Evolutionary conservation across 2,888 invertebrate species (phyloP).

Genomic region (Drosophila picticornis): DNA sequence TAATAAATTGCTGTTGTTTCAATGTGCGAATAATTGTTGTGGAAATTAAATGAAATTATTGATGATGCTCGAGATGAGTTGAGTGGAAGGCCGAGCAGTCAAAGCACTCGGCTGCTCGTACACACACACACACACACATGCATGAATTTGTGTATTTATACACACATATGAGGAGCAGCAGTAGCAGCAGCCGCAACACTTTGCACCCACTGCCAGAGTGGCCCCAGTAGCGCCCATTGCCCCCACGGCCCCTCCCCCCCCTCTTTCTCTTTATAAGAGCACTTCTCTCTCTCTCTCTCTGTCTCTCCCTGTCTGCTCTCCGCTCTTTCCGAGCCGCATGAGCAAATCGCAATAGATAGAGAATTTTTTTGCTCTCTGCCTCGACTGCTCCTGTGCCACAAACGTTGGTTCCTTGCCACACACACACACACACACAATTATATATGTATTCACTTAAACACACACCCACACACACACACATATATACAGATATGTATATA

Average conservation of each 20-base stretch:
- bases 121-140: constrained; percentile 8
- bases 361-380: constrained; percentile 75
- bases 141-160: constrained; percentile 5
- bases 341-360: constrained; percentile 84
- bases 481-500: background rate
- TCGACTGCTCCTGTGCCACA: constrained; percentile 58
- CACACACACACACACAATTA: constrained; percentile 23
- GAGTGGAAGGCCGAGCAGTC: constrained; percentile 3
- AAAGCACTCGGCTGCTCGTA: constrained; percentile 9
- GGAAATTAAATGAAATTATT: constrained; percentile 27
- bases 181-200: constrained; percentile 55
- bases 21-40: constrained; percentile 27
- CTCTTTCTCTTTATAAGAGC: constrained; percentile 1
- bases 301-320: constrained; percentile 54
- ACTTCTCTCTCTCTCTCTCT: constrained; percentile 11
- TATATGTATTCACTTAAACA: constrained; percentile 12
- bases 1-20: constrained; percentile 5
- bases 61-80: constrained; percentile 6
- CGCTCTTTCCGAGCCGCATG: constrained; percentile 78
- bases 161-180: constrained; percentile 21
- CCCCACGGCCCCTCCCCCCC: constrained; percentile 8
- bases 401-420: constrained; percentile 61
- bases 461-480: constrained; percentile 22
- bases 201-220: constrained; percentile 56
- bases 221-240: constrained; percentile 30